These are phyloP conservation scores for human (Homo sapiens) DNA, from an alignment of 2,113 vertebrate species.

Conservation along the genomic window GRCh38 chr4:5775501-5776000, in stretches of 20 bases:
- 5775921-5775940: neutral
- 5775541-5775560: accelerated
- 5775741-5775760: neutral
- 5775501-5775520: neutral
- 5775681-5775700: neutral
- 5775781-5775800: neutral
- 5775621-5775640: neutral
- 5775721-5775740: neutral
- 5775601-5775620: neutral
- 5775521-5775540: neutral
- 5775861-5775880: neutral
- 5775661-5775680: neutral
- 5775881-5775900: neutral
- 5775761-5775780: neutral
- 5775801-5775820: neutral
- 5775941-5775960: neutral
- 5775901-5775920: neutral
- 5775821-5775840: neutral
- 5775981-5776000: neutral
- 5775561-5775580: too few relatives aligned
- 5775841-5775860: neutral
- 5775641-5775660: neutral
- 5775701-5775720: neutral
- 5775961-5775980: neutral
- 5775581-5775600: neutral